Evolutionary conservation across 2,113 vertebrate species (phyloP), one percentile per base, ranked within the genome.

Genomic region (cattle (Bos taurus)): DNA sequence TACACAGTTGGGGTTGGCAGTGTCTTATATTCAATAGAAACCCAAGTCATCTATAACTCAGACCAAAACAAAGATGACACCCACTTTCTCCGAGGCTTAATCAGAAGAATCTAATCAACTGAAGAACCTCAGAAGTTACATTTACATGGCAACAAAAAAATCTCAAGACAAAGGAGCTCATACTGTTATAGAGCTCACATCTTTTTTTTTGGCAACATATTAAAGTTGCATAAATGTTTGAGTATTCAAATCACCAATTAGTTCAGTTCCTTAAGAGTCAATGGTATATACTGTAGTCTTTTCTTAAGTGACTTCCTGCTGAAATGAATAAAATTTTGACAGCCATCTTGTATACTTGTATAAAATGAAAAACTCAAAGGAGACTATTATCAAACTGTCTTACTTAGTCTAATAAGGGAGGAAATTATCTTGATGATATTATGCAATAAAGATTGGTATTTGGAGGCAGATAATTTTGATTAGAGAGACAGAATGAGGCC

Each of bases 381-480:
- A 96, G 64, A 60, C 59, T 91, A 26, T 83, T 96, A 95, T 43
- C 50, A 67, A 95, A 89, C 23, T 71, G 43, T 86, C 64, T 96
- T 91, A 94, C 50, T 91, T 85, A 88, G 80, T 57, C 77, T 96
- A 95, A 94, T n/a, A 90, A 84, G 57, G 91, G 28, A 96, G 28
- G n/a, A 93, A 95, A 92, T 90, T 78, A 97, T 62, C 92, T 93
- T 96, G 87, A 94, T 91, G 91, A 89, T 86, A 91, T 83, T 96
- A 94, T 77, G 82, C 48, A 95, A 87, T 36, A 62, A 97, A 93
- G 95, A 62, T 82, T 21, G 28, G 77, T 60, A 96, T 94, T 86
- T 94, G 19, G 86, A 98, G 67, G 52, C 23, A 83, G 54, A 77
- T 82, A 64, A 95, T 94, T 94, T 97, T 98, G 88, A 95, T 86